Evolutionary conservation across 1,140 invertebrate species (phyloP).

Genomic region (Lucilia sericata): DNA sequence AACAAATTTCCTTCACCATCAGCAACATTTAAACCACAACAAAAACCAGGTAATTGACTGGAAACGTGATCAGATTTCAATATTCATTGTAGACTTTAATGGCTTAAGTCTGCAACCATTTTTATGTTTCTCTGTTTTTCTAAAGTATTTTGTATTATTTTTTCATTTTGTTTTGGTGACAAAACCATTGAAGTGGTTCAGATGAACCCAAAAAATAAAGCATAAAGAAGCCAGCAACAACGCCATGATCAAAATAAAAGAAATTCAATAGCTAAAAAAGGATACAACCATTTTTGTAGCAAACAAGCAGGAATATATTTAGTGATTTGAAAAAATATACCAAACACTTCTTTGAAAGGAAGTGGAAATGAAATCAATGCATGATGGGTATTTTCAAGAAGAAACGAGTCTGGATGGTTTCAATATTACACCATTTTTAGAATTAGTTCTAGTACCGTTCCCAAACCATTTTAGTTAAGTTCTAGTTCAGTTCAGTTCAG

Average conservation of each 20-base stretch:
- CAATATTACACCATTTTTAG: too few species aligned
- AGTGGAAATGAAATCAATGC: conserved; percentile 42
- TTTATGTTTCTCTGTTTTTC: background rate
- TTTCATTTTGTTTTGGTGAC: conserved; percentile 14
- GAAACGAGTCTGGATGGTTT: too few species aligned
- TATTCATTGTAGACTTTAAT: conserved; percentile 50
- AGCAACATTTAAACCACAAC: background rate
- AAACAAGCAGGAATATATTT: background rate
- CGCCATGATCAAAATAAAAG: background rate
- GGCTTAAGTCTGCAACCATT: conserved; percentile 36
- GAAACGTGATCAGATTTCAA: conserved; percentile 59
- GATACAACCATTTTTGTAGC: background rate
- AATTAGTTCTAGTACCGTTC: too few species aligned
- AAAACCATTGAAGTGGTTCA: conserved; percentile 6
- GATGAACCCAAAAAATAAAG: background rate
- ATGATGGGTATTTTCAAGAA: background rate
- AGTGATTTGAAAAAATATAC: background rate
- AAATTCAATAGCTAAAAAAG: background rate
- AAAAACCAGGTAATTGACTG: conserved; percentile 60
- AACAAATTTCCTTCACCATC: background rate
- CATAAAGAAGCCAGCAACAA: background rate
- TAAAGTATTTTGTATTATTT: background rate
- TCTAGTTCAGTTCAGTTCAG: too few species aligned
- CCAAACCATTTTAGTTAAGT: too few species aligned
- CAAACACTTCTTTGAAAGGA: background rate